phyloP scores from a whole-genome alignment of 1,140 invertebrate species.

The Aphaenogaster ashmeadi region DNA sequence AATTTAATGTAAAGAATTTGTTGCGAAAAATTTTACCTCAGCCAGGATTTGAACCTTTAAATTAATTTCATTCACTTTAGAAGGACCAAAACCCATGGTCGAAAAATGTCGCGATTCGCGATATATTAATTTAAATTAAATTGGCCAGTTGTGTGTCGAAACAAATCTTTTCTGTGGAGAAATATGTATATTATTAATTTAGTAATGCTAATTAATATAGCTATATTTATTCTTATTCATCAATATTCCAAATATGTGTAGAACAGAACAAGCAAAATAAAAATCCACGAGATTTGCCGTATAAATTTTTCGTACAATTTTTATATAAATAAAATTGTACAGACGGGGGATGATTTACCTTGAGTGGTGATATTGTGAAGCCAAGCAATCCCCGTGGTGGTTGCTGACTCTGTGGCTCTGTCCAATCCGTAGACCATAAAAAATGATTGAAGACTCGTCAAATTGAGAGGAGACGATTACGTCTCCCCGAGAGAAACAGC shows the following conservation, averaged over 20 bases:
- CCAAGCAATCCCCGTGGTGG: conserved; percentile 73
- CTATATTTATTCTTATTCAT: not conserved
- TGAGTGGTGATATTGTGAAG: conserved; percentile 73
- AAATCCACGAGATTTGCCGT: not conserved
- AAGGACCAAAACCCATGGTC: no score
- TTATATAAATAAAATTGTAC: not conserved
- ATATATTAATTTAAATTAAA: no score
- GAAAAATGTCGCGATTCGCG: no score
- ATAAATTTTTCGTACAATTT: not conserved
- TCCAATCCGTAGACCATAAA: conserved; percentile 74
- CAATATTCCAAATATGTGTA: not conserved
- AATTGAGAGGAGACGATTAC: not conserved
- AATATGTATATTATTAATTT: not conserved
- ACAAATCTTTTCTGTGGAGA: no score
- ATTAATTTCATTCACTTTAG: no score
- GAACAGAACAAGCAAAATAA: not conserved
- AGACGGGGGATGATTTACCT: conserved; percentile 61
- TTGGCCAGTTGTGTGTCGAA: no score
- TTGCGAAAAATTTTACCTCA: no score
- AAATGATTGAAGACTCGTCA: conserved; percentile 48
- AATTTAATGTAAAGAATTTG: no score
- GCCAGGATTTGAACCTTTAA: no score
- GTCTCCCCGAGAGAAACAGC: not conserved
- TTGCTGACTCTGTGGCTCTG: conserved; percentile 64
- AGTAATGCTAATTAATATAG: not conserved